These are phyloP conservation scores for Brachypterus glaber DNA, from an alignment of 2,888 invertebrate genomes.

Conservation along the genomic window DNA sequence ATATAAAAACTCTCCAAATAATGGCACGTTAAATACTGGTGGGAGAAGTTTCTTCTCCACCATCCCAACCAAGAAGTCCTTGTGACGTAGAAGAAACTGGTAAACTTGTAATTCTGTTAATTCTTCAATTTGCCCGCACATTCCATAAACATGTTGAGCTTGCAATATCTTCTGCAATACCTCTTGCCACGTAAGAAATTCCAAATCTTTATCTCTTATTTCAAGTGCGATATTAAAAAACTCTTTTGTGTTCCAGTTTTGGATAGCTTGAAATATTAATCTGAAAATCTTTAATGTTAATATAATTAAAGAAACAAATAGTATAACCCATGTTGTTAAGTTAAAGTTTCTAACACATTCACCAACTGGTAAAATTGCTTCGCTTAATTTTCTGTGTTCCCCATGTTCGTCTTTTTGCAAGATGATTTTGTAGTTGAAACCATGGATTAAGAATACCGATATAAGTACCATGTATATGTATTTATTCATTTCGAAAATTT, in stretches of 20 bases:
- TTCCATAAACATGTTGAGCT: constrained; percentile 87
- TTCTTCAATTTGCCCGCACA: constrained; percentile 95
- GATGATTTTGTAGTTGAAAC: constrained; percentile 76
- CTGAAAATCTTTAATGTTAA: constrained; percentile 70
- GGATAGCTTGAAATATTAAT: constrained; percentile 70
- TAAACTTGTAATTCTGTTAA: constrained; percentile 94
- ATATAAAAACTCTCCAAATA: constrained; percentile 78
- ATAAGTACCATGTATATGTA: constrained; percentile 83
- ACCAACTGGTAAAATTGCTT: constrained; percentile 51
- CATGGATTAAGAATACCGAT: constrained; percentile 74
- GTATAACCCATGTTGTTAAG: constrained; percentile 52
- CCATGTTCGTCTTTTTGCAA: constrained; percentile 46
- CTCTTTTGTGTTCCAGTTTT: constrained; percentile 83
- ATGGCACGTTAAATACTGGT: constrained; percentile 69
- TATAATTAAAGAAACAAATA: constrained; percentile 55
- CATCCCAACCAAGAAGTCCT: constrained; percentile 97
- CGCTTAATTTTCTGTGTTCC: constrained; percentile 50
- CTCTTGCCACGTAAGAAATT: constrained; percentile 91
- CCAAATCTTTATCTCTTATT: constrained; percentile 64
- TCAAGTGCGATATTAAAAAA: constrained; percentile 84
- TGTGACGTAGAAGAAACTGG: constrained; percentile 89
- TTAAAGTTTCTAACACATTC: constrained; percentile 51
- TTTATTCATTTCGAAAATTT: constrained; percentile 67
- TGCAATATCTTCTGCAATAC: constrained; percentile 71
- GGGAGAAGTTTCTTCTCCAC: constrained; percentile 91